Evolutionary conservation across 2,797 vertebrate species (phyloP).

Genomic region (Clangula hyemalis): DNA sequence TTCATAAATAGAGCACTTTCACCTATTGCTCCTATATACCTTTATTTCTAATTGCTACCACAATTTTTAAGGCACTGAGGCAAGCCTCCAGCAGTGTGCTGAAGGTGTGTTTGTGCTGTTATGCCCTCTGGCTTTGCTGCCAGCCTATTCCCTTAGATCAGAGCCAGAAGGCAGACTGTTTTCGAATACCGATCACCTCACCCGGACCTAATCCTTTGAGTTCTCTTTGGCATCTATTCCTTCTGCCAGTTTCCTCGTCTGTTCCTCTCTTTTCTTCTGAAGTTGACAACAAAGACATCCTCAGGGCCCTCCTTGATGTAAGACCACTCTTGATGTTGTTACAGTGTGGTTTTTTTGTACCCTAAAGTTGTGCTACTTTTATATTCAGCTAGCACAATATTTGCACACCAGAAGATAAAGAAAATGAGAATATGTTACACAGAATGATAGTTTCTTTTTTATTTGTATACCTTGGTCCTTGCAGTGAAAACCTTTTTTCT

Average conservation of each 20-base stretch:
- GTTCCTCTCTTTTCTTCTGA: constrained; percentile 99
- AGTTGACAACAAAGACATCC: constrained; percentile 99
- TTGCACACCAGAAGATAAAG: constrained; percentile 99
- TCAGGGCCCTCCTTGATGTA: constrained; percentile 99
- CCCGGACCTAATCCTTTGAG: constrained; percentile 99
- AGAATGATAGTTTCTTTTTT: constrained; percentile 77
- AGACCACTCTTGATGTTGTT: constrained; percentile 99
- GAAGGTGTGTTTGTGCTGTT: constrained; percentile 99
- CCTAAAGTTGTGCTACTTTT: constrained; percentile 99
- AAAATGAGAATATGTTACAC: constrained; percentile 89
- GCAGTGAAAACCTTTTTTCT: constrained; percentile 64
- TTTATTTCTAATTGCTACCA: constrained; percentile 86
- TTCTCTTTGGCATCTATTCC: constrained; percentile 99
- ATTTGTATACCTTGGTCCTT: constrained; percentile 75
- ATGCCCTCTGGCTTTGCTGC: constrained; percentile 99
- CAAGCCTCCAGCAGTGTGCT: constrained; percentile 91
- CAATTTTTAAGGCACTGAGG: constrained; percentile 88
- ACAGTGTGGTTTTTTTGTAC: constrained; percentile 92
- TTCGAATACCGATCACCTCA: constrained; percentile 99
- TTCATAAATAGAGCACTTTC: constrained; percentile 71
- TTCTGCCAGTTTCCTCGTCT: constrained; percentile 99
- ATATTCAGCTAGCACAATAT: constrained; percentile 99
- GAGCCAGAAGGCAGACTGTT: constrained; percentile 99
- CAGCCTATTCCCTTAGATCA: constrained; percentile 99
- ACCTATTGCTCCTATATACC: constrained; percentile 76